These are phyloP conservation scores for Tor tambroides DNA, from an alignment of 2,113 vertebrate species.

Conservation along the genomic window DNA sequence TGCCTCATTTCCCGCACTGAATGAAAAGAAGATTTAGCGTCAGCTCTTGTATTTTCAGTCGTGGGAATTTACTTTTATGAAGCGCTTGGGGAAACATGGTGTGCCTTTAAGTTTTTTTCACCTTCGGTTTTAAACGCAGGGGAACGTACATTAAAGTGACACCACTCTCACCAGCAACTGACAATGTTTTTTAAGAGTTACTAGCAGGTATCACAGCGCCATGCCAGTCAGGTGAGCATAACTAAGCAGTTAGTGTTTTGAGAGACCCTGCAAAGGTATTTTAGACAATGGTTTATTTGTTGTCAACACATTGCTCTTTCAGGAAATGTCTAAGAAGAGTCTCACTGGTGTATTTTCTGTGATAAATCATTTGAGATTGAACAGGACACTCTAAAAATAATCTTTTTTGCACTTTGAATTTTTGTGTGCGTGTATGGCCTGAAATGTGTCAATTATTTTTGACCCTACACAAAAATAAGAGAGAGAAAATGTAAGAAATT, in stretches of 20 bases:
- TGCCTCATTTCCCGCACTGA: conserved; percentile 31
- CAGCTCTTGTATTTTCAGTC: conserved; percentile 45
- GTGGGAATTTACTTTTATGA: conserved; percentile 66
- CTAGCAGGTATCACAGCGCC: conserved; percentile 68
- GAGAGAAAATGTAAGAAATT: too few relatives aligned
- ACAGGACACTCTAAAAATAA: conserved; percentile 25
- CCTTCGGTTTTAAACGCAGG: conserved; percentile 69
- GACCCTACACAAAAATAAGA: background rate
- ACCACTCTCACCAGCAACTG: conserved; percentile 50
- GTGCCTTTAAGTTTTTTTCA: conserved; percentile 63
- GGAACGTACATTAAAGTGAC: conserved; percentile 76
- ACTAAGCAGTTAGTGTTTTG: conserved; percentile 72
- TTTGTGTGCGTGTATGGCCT: background rate
- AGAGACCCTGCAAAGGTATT: conserved; percentile 71
- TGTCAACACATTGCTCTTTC: conserved; percentile 76
- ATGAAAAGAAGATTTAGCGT: conserved; percentile 45
- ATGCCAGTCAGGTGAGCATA: conserved; percentile 71
- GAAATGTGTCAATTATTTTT: background rate
- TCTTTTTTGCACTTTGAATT: too few relatives aligned
- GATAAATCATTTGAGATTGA: conserved; percentile 67
- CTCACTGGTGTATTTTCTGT: conserved; percentile 64
- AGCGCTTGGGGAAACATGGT: conserved; percentile 53
- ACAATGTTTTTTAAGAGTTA: conserved; percentile 71
- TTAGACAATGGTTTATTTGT: conserved; percentile 77
- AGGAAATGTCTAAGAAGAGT: conserved; percentile 68